Percentiles rank a stretch among this genome's conserved stretches.
Evolutionary conservation across 1,140 invertebrate species (phyloP).

Genomic region (Fopius arisanus): DNA sequence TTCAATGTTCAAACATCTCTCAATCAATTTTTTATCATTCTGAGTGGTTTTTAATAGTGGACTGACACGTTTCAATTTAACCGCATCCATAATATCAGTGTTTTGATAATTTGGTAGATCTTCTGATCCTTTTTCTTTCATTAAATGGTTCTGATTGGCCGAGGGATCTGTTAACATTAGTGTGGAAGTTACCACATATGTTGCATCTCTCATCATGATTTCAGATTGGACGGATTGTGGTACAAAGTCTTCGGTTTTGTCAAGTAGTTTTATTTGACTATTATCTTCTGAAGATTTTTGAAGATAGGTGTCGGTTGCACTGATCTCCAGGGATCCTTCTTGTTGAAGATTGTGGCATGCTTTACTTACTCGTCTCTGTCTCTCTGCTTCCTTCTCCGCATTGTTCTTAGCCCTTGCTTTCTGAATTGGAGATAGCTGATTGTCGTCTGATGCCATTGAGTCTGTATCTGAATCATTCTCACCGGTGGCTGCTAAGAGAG

Average conservation of each 20-base stretch:
- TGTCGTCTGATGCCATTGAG: slow-evolving; percentile 47
- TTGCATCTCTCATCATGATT: slow-evolving; percentile 51
- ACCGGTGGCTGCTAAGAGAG: slow-evolving; percentile 54
- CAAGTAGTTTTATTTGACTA: slow-evolving; percentile 2
- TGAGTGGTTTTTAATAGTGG: slow-evolving; percentile 26
- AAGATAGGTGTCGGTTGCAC: background rate
- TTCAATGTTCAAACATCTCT: slow-evolving; percentile 58
- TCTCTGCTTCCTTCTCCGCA: slow-evolving; percentile 50
- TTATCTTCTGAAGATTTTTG: slow-evolving; percentile 32
- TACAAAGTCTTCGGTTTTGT: slow-evolving; percentile 12
- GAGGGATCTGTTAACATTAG: slow-evolving; percentile 42
- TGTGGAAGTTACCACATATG: slow-evolving; percentile 55
- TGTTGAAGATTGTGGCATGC: slow-evolving; percentile 46
- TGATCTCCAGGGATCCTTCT: slow-evolving; percentile 34
- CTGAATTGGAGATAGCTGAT: slow-evolving; percentile 57
- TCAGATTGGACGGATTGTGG: slow-evolving; percentile 45
- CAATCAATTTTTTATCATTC: slow-evolving; percentile 44
- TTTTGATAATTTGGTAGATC: slow-evolving; percentile 45
- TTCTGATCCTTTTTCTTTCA: slow-evolving; percentile 17
- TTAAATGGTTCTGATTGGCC: slow-evolving; percentile 25
- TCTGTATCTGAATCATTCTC: slow-evolving; percentile 57
- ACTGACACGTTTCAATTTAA: slow-evolving; percentile 52
- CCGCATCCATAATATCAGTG: slow-evolving; percentile 57
- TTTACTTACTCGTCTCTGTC: slow-evolving; percentile 41
- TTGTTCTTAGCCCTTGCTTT: slow-evolving; percentile 56